Evolutionary conservation across 2,797 vertebrate species (phyloP).

Genomic region (Oophaga sylvatica): DNA sequence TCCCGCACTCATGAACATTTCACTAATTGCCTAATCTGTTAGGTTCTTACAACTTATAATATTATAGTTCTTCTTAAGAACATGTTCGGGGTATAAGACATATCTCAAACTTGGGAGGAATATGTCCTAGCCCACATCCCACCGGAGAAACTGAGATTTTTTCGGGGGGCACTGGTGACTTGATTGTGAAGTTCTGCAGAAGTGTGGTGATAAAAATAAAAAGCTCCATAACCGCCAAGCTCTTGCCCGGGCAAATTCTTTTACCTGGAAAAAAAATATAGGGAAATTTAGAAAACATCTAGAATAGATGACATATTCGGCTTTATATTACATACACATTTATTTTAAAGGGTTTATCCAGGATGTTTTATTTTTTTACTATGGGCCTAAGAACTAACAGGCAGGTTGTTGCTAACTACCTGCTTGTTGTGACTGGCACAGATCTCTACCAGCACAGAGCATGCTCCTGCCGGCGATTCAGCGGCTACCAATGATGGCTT

Average conservation of each 20-base stretch:
- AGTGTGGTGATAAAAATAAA: conserved; percentile 1
- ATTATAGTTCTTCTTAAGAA: not conserved
- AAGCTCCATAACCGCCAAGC: not conserved
- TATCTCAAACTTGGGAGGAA: not conserved
- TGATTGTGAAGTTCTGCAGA: conserved; percentile 15
- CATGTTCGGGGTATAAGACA: not conserved
- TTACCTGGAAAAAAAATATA: conserved; percentile 4
- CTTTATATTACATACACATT: not conserved
- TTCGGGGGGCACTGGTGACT: not conserved
- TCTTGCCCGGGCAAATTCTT: not conserved
- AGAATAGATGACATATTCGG: not conserved
- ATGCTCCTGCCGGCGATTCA: no score
- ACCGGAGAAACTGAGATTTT: not conserved
- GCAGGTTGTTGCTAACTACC: no score
- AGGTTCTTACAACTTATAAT: not conserved
- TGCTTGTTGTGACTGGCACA: no score
- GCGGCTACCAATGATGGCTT: no score
- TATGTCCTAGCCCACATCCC: not conserved
- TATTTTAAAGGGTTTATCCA: no score
- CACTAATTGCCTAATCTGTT: not conserved
- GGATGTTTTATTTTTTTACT: no score
- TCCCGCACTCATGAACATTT: not conserved
- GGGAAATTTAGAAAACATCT: no score
- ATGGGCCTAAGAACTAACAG: no score
- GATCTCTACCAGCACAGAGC: no score